A percentile compares a stretch with the other conserved stretches of the same genome.
These are phyloP conservation scores for Cephonodes hylas DNA, from an alignment of 2,888 invertebrate genomes.

Conservation along the genomic window DNA sequence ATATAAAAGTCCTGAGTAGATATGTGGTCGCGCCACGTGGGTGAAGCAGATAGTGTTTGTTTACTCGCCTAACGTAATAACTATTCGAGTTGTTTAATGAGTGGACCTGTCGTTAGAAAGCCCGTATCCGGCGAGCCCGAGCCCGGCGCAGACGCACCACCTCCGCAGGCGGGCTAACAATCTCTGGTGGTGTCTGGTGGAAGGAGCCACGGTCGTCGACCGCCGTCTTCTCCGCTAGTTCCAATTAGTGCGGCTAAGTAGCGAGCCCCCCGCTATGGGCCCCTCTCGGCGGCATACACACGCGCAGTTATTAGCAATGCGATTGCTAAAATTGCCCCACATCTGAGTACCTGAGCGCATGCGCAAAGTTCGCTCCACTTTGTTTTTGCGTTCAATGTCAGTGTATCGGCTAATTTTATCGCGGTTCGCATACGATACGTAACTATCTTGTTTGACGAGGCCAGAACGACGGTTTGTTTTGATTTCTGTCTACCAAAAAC, in stretches of 20 bases:
- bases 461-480: conserved; percentile 74
- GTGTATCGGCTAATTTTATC: conserved; percentile 80
- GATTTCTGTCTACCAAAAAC: conserved; percentile 60
- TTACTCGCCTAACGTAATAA: conserved; percentile 1
- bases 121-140: background rate
- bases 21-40: conserved; percentile 1
- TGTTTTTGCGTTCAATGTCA: conserved; percentile 81
- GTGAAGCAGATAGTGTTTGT: conserved; percentile 1
- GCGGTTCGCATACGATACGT: conserved; percentile 66
- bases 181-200: conserved; percentile 46
- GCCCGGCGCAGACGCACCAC: too few relatives aligned
- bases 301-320: conserved; percentile 46
- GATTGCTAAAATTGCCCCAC: conserved; percentile 57
- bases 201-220: conserved; percentile 62
- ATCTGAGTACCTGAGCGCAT: conserved; percentile 63
- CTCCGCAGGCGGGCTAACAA: conserved; percentile 46
- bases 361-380: conserved; percentile 70
- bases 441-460: conserved; percentile 71
- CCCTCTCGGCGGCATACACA: conserved; percentile 44
- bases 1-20: conserved; percentile 6
- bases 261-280: conserved; percentile 49
- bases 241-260: conserved; percentile 54
- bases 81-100: background rate
- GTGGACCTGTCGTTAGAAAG: background rate
- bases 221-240: conserved; percentile 53